These are phyloP conservation scores for Mesorhabditis spiculigera DNA, from an alignment of 2,888 invertebrate species.

Conservation along the genomic window DNA sequence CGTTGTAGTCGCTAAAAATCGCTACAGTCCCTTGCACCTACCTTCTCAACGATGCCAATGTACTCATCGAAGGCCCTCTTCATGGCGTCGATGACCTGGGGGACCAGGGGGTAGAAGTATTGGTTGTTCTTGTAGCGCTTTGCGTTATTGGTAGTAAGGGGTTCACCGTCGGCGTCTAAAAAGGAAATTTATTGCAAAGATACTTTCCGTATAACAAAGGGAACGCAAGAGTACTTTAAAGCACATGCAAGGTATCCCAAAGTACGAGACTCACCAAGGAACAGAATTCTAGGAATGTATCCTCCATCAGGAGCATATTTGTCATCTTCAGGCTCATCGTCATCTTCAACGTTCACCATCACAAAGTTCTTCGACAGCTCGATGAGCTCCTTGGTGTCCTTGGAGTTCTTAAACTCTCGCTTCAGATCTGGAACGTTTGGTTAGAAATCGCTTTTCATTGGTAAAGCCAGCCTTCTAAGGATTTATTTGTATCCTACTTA, in stretches of 20 bases:
- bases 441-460: neutral
- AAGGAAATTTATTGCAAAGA: slow-evolving; percentile 12
- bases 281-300: slow-evolving; percentile 62
- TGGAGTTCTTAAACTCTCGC: slow-evolving; percentile 41
- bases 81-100: slow-evolving; percentile 44
- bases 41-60: neutral
- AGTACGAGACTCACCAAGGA: slow-evolving; percentile 51
- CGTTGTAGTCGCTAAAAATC: too few relatives aligned
- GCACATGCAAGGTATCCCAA: neutral
- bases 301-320: slow-evolving; percentile 61
- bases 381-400: slow-evolving; percentile 58
- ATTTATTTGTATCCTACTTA: slow-evolving; percentile 11
- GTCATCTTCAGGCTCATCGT: slow-evolving; percentile 61
- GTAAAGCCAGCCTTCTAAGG: neutral
- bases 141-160: slow-evolving; percentile 57
- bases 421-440: slow-evolving; percentile 22
- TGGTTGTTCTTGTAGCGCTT: slow-evolving; percentile 53
- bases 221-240: neutral
- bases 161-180: slow-evolving; percentile 58
- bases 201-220: neutral
- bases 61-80: slow-evolving; percentile 36
- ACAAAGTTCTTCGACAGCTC: slow-evolving; percentile 58
- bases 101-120: slow-evolving; percentile 52
- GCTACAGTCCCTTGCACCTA: neutral
- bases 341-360: slow-evolving; percentile 62